phyloP scores from a whole-genome alignment of 2,888 invertebrate genomes.

The Lasioglossum vierecki region DNA sequence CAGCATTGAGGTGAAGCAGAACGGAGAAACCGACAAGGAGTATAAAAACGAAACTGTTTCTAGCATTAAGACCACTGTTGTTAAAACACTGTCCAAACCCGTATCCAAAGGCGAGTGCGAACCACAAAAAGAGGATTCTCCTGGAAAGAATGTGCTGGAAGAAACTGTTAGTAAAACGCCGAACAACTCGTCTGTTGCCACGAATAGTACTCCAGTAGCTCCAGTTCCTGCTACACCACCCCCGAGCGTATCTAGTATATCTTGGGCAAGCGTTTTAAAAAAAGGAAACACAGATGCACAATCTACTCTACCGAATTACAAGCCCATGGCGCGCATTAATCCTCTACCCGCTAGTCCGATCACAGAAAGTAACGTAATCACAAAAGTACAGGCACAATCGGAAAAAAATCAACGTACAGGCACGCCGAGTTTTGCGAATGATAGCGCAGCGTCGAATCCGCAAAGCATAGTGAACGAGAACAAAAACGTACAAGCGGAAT shows the following conservation, averaged over 20 bases:
- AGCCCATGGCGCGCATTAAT: slow-evolving; percentile 76
- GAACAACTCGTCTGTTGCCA: slow-evolving; percentile 34
- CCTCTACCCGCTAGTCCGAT: slow-evolving; percentile 68
- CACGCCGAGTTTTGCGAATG: slow-evolving; percentile 27
- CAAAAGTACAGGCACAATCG: slow-evolving; percentile 39
- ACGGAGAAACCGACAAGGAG: slow-evolving; percentile 73
- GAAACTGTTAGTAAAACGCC: slow-evolving; percentile 58
- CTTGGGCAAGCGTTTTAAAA: slow-evolving; percentile 83
- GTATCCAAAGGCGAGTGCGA: slow-evolving; percentile 64
- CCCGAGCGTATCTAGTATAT: slow-evolving; percentile 61
- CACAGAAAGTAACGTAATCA: slow-evolving; percentile 37
- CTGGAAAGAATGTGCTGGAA: slow-evolving; percentile 57
- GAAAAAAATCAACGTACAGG: slow-evolving; percentile 55
- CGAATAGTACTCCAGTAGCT: slow-evolving; percentile 37
- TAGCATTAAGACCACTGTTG: slow-evolving; percentile 64
- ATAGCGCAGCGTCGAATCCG: slow-evolving; percentile 39
- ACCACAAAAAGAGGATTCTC: slow-evolving; percentile 45
- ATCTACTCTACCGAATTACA: slow-evolving; percentile 61
- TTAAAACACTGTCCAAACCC: slow-evolving; percentile 68
- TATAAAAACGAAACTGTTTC: slow-evolving; percentile 69
- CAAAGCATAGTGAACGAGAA: slow-evolving; percentile 42
- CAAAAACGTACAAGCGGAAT: slow-evolving; percentile 44
- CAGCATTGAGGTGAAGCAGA: slow-evolving; percentile 76
- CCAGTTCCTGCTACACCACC: slow-evolving; percentile 35
- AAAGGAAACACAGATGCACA: slow-evolving; percentile 66